Base-by-base conservation (phyloP, 2,797 vertebrate genomes). In the Distichodus sexfasciatus region DNA sequence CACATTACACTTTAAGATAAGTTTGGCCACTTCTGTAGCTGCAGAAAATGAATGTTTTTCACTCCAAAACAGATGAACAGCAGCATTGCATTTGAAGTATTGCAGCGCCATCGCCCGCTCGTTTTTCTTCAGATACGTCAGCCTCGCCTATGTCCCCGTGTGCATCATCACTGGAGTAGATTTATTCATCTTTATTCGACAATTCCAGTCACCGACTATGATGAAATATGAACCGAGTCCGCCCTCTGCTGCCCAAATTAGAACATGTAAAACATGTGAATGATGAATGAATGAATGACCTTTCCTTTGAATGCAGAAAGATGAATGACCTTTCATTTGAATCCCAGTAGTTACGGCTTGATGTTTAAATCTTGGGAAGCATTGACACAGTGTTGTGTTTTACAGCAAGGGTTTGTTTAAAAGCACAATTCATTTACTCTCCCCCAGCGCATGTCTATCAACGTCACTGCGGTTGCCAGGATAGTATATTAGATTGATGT, bases 201-300 rank as follows among this genome's bases (percentile, higher is more conserved):
- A 72, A 53, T 24, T 7, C 4, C 28, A 12, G 31, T 51, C 23
- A 73, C 38, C 40, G 23, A 2, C 66, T 19, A 54, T 57, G 31
- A 72, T 76, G 70, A 78, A 41, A 68, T 58, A 44, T 73, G 51
- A 70, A 66, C 17, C 53, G 29, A 36, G 38, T 69, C 48, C 0
- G 26, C 31, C 41, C 48, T 38, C 55, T 31, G n/a, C 28, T 40
- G 8, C 48, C 24, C 61, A 50, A 66, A 70, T 74, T 28, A 59
- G 71, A 70, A 61, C 48, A 51, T 24, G 48, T 8, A 40, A 57
- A 70, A 55, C 9, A 26, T 48, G 33, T 11, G 6, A 7, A 1
- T 7, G n/a, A n/a, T n/a, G n/a, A n/a, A n/a, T n/a, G 15, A 17
- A 17, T 14, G 10, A 19, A 11, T 36, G 29, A 58, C 15, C 33